Conservation (phyloP, 2,888 invertebrate species). For the Thalpophila matura region DNA sequence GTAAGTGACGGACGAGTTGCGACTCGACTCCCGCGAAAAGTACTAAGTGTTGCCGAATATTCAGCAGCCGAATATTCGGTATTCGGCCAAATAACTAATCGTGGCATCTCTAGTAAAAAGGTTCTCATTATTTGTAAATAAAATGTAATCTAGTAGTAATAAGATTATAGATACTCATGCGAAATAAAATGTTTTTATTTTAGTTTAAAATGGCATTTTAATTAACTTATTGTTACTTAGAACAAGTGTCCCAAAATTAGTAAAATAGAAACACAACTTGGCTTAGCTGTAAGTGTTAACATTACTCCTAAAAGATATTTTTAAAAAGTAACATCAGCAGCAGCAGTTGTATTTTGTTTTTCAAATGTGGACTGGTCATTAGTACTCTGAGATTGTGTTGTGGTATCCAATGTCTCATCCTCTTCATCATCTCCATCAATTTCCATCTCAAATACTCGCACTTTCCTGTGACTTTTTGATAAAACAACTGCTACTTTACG, state of each 20-base stretch:
- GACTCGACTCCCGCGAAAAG: no score
- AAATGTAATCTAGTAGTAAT: slow-evolving; percentile 40
- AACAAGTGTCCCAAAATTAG: not conserved
- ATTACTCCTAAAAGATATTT: not conserved
- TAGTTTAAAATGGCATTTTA: slow-evolving; percentile 40
- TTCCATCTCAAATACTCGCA: slow-evolving; percentile 97
- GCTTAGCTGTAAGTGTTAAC: slow-evolving; percentile 1
- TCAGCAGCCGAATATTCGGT: no score
- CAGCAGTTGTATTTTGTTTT: slow-evolving; percentile 64
- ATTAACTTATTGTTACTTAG: slow-evolving; percentile 1
- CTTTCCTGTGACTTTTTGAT: slow-evolving; percentile 94
- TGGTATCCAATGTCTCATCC: slow-evolving; percentile 90
- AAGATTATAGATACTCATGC: slow-evolving; percentile 25
- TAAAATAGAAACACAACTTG: not conserved
- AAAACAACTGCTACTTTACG: slow-evolving; percentile 96
- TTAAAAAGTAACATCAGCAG: slow-evolving; percentile 69
- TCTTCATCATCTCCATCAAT: slow-evolving; percentile 97
- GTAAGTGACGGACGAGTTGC: no score
- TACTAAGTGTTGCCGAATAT: no score
- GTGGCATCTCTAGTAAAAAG: no score
- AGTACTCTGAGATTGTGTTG: slow-evolving; percentile 80
- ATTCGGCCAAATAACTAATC: no score
- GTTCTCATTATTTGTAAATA: slow-evolving; percentile 33
- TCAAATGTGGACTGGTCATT: slow-evolving; percentile 75
- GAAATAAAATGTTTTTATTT: slow-evolving; percentile 48